These are phyloP conservation scores for Euwallacea fornicatus DNA, from an alignment of 1,140 invertebrate species.

Conservation along the genomic window DNA sequence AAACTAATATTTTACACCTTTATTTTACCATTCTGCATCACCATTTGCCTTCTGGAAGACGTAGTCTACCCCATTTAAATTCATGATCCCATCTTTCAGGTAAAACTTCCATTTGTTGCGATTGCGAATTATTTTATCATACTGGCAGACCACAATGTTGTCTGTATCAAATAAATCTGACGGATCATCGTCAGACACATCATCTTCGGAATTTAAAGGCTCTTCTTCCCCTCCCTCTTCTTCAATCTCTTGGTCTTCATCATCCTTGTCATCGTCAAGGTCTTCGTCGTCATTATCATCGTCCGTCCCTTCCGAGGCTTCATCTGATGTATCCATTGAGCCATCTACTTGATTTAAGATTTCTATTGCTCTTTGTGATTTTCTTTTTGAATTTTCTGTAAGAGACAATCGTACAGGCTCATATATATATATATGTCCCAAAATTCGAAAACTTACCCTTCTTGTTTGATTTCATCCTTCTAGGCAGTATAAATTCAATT, in stretches of 20 bases:
- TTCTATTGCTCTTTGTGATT: not conserved
- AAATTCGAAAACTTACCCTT: conserved; percentile 12
- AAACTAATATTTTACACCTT: too few species aligned
- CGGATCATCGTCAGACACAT: conserved; percentile 96
- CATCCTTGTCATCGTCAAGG: conserved; percentile 72
- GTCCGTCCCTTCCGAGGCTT: conserved; percentile 68
- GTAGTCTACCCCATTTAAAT: conserved; percentile 95
- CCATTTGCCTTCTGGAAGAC: conserved; percentile 98
- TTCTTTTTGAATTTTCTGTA: conserved; percentile 17
- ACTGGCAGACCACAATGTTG: conserved; percentile 99
- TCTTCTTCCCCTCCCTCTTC: conserved; percentile 82
- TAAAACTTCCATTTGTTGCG: conserved; percentile 99
- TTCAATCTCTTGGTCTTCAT: conserved; percentile 74
- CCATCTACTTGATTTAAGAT: conserved; percentile 60
- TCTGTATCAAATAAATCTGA: conserved; percentile 95
- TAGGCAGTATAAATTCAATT: conserved; percentile 41
- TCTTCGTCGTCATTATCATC: conserved; percentile 68
- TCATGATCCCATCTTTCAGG: conserved; percentile 99
- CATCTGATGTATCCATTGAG: conserved; percentile 73
- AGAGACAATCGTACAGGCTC: not conserved
- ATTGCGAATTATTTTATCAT: conserved; percentile 98
- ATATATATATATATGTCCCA: too few species aligned
- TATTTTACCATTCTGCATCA: conserved; percentile 93
- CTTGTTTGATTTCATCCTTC: conserved; percentile 16
- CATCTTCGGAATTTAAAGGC: conserved; percentile 93